Evolutionary conservation across 2,888 invertebrate species (phyloP).

Genomic region (Sminthurinus aureus): DNA sequence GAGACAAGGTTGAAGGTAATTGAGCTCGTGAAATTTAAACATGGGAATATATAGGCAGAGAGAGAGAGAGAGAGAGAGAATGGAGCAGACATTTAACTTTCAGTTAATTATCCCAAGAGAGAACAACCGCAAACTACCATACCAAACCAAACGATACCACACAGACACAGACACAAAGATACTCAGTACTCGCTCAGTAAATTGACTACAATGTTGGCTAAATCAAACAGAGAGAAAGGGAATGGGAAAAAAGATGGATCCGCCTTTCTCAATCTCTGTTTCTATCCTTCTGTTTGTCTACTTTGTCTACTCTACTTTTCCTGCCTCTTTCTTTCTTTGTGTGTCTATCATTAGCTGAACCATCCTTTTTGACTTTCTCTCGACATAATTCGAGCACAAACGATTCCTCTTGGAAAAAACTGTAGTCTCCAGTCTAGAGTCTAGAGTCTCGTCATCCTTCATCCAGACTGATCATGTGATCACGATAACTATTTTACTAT

Average conservation of each 20-base stretch:
- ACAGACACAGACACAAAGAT: too few species aligned
- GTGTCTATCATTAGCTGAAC: conserved; percentile 44
- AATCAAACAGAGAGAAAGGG: conserved; percentile 50
- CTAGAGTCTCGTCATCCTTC: neutral
- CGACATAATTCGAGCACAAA: conserved; percentile 14
- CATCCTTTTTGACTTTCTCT: neutral
- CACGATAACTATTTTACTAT: neutral
- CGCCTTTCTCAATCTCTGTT: too few species aligned
- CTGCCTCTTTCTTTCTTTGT: neutral
- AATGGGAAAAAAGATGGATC: neutral
- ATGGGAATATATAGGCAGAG: neutral
- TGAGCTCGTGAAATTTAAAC: conserved; percentile 50
- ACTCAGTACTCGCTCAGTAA: too few species aligned
- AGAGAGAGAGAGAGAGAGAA: too few species aligned
- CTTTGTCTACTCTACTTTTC: too few species aligned
- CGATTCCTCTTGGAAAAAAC: neutral
- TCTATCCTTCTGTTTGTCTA: too few species aligned
- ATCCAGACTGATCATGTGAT: neutral
- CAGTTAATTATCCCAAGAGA: conserved; percentile 58
- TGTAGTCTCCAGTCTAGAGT: neutral
- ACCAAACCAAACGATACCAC: too few species aligned
- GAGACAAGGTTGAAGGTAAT: conserved; percentile 38
- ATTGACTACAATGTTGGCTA: conserved; percentile 36
- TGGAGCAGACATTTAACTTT: conserved; percentile 18
- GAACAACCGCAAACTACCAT: conserved; percentile 48